A percentile compares a stretch with the other conserved stretches of the same genome.
Conservation (phyloP, 2,113 vertebrate genomes). For the Carlito syrichta region DNA sequence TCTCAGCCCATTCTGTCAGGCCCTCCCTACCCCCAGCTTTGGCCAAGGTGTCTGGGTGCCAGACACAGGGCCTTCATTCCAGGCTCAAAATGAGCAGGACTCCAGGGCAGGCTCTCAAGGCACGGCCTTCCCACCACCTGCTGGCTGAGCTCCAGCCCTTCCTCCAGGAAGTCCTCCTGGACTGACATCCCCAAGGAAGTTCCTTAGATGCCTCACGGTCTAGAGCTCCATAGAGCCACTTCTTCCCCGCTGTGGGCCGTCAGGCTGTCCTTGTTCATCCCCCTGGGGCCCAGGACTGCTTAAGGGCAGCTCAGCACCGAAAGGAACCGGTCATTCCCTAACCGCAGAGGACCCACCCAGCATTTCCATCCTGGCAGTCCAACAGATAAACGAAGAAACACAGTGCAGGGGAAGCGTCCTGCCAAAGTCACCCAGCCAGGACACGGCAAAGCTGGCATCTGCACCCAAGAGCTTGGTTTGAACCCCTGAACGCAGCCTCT, state of each 20-base stretch:
- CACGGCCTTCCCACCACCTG: not conserved
- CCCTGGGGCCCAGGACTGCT: not conserved
- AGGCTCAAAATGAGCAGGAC: not conserved
- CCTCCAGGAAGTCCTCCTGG: conserved; percentile 31
- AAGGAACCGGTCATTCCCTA: not conserved
- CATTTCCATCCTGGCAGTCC: not conserved
- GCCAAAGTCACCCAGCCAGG: not conserved
- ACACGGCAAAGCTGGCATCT: not conserved
- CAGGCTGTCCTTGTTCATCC: not conserved
- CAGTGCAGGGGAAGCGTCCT: not conserved
- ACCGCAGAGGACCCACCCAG: not conserved
- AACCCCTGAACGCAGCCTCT: not conserved
- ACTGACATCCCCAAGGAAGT: not conserved
- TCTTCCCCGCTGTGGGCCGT: not conserved
- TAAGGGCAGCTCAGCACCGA: not conserved
- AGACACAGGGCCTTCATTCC: not conserved
- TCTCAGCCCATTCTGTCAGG: not conserved
- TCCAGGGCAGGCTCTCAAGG: not conserved
- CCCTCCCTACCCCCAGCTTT: not conserved
- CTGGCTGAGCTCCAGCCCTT: not conserved
- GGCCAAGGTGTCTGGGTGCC: not conserved
- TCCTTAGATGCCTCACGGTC: not conserved
- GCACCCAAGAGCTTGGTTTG: not conserved
- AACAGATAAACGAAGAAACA: not conserved
- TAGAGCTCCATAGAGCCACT: not conserved